Conservation (phyloP, 2,888 invertebrate species). For the Thyatira batis region DNA sequence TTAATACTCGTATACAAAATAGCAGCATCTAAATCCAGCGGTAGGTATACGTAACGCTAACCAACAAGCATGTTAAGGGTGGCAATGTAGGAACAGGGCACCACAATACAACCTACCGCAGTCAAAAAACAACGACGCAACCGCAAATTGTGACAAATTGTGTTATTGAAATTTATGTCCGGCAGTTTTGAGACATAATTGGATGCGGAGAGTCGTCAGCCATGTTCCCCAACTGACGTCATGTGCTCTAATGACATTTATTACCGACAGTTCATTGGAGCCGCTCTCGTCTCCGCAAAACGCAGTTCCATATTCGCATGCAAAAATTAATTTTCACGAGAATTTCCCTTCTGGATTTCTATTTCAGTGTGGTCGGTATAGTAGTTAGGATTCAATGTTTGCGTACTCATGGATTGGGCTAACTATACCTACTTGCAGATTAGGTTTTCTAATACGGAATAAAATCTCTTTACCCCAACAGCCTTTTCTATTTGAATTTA, state of each 20-base stretch:
- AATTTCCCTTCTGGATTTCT: slow-evolving; percentile 43
- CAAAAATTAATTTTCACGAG: slow-evolving; percentile 67
- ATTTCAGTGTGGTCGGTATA: slow-evolving; percentile 11
- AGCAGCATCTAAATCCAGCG: slow-evolving; percentile 30
- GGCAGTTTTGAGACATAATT: slow-evolving; percentile 76
- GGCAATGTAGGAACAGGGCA: slow-evolving; percentile 30
- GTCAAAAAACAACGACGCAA: slow-evolving; percentile 58
- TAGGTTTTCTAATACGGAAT: slow-evolving; percentile 17
- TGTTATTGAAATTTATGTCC: slow-evolving; percentile 77
- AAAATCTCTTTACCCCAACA: too few relatives aligned
- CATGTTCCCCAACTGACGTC: slow-evolving; percentile 67
- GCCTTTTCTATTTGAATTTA: neutral
- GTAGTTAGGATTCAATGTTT: slow-evolving; percentile 12
- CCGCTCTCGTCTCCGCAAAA: slow-evolving; percentile 53
- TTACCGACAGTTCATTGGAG: slow-evolving; percentile 72
- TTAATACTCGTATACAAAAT: slow-evolving; percentile 37
- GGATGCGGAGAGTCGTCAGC: slow-evolving; percentile 66
- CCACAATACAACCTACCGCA: slow-evolving; percentile 42
- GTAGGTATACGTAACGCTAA: slow-evolving; percentile 21
- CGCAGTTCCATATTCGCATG: slow-evolving; percentile 53
- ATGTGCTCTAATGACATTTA: slow-evolving; percentile 74
- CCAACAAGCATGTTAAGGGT: slow-evolving; percentile 25
- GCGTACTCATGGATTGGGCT: slow-evolving; percentile 24
- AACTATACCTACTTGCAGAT: slow-evolving; percentile 10
- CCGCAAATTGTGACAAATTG: slow-evolving; percentile 75